Conservation (phyloP, 2,113 vertebrate species). For the Ptychochromis oligacanthus region DNA sequence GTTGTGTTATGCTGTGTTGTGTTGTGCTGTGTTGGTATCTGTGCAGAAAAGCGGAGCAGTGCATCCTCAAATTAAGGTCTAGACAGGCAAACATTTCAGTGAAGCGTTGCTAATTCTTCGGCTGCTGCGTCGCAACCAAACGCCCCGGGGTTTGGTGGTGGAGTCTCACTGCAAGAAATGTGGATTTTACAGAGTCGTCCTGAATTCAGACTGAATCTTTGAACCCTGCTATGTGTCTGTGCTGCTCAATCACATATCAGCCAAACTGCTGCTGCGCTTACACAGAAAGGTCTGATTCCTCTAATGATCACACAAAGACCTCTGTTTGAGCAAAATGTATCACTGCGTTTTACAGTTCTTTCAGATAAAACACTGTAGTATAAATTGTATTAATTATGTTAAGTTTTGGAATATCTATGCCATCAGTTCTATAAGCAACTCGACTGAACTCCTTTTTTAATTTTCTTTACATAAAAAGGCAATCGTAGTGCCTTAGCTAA, state of each 20-base stretch:
- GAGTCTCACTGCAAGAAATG: constrained; percentile 35
- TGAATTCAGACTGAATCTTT: background rate
- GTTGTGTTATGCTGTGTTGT: background rate
- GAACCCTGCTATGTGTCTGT: background rate
- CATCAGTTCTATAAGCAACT: background rate
- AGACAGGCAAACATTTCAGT: constrained; percentile 37
- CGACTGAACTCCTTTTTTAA: background rate
- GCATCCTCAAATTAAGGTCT: constrained; percentile 13
- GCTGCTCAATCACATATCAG: background rate
- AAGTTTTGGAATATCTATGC: background rate
- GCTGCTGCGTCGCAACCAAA: constrained; percentile 11
- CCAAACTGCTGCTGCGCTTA: background rate
- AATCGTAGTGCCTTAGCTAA: background rate
- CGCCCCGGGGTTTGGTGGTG: background rate
- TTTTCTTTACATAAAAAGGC: background rate
- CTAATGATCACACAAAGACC: background rate
- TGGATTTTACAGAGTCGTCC: background rate
- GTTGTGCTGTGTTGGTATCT: background rate
- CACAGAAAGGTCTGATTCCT: background rate
- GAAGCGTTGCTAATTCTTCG: constrained; percentile 40
- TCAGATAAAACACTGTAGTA: background rate
- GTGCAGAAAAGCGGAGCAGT: background rate
- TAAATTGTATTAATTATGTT: background rate
- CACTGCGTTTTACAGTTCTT: background rate
- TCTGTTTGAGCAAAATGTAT: background rate